Conservation (phyloP, 1,140 invertebrate species). For the Elymnias hypermnestra region DNA sequence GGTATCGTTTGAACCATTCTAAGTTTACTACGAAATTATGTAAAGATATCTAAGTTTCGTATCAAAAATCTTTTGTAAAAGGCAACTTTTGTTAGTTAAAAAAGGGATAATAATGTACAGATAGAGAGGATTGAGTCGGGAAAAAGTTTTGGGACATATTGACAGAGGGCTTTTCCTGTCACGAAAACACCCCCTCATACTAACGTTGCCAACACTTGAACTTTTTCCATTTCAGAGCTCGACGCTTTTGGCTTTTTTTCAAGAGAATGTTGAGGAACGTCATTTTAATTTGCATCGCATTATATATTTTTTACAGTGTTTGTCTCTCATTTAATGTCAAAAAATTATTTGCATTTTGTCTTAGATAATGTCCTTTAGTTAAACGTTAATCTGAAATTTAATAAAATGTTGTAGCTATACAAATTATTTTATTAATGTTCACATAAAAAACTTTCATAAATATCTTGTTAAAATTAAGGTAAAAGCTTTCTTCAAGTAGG, state of each 20-base stretch:
- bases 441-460: no score
- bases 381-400: no score
- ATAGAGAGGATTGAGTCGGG: conserved; percentile 10
- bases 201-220: conserved; percentile 12
- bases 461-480: no score
- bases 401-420: no score
- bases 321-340: neutral
- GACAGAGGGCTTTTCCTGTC: conserved; percentile 17
- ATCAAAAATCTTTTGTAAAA: no score
- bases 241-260: conserved; percentile 1
- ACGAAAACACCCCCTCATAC: conserved; percentile 7
- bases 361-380: no score
- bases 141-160: conserved; percentile 19
- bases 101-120: neutral
- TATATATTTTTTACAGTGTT: neutral
- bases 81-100: neutral
- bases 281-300: neutral
- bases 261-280: neutral
- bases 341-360: no score
- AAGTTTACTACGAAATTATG: no score
- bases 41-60: no score
- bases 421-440: no score
- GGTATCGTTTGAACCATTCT: no score
- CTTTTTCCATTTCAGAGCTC: conserved; percentile 12
- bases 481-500: no score